These are phyloP conservation scores for Turritopsis dohrnii DNA, from an alignment of 30 jellyfish, hydroid and myxozoan genomes.

Conservation along the genomic window DNA sequence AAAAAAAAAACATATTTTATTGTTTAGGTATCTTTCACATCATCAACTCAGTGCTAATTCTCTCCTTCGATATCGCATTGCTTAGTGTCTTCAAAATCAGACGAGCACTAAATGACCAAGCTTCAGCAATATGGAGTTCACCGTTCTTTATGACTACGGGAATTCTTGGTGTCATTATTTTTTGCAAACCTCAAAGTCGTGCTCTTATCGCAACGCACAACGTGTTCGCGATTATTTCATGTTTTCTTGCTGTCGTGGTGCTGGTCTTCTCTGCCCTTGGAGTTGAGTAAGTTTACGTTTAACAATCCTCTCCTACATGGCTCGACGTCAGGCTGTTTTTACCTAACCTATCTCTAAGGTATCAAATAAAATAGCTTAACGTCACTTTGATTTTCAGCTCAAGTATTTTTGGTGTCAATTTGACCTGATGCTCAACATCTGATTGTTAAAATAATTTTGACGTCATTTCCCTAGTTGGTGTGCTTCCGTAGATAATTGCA, in stretches of 20 bases:
- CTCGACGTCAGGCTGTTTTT: too few species aligned
- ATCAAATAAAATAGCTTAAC: too few species aligned
- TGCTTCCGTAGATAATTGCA: too few species aligned
- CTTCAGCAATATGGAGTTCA: not conserved
- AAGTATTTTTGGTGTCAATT: too few species aligned
- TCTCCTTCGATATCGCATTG: not conserved
- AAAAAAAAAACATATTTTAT: not conserved
- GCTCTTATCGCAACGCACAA: not conserved
- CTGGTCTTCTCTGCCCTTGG: not conserved
- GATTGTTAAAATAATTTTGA: too few species aligned
- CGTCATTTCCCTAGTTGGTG: too few species aligned
- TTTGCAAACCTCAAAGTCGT: not conserved
- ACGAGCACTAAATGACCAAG: not conserved
- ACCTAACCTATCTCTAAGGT: too few species aligned
- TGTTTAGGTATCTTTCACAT: not conserved
- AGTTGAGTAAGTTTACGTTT: not conserved
- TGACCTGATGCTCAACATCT: too few species aligned
- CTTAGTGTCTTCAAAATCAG: not conserved
- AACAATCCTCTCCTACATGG: too few species aligned
- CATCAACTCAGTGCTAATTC: not conserved
- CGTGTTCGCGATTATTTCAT: not conserved
- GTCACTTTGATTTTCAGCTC: too few species aligned
- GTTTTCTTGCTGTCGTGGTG: not conserved
- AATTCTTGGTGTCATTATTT: not conserved
- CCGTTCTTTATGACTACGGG: not conserved